Percentiles rank a stretch among this genome's conserved stretches.
phyloP scores from a whole-genome alignment of 2,797 vertebrate genomes.

The Hybognathus amarus region DNA sequence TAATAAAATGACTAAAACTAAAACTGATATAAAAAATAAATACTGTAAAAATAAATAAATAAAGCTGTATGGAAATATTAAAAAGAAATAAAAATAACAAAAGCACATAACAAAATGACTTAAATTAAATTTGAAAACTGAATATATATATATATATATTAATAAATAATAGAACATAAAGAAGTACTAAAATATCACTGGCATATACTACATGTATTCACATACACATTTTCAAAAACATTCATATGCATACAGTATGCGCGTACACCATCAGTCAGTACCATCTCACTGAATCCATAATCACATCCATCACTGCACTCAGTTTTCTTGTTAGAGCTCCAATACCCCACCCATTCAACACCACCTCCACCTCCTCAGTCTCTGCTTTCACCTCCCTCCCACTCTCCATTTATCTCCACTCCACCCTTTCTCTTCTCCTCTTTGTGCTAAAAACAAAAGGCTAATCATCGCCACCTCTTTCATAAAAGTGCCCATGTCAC shows the following conservation, averaged over 20 bases:
- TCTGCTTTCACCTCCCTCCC: constrained; percentile 28
- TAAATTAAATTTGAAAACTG: background rate
- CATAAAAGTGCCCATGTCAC: constrained; percentile 21
- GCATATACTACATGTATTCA: background rate
- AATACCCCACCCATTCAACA: constrained; percentile 40
- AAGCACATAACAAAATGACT: background rate
- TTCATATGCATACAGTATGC: background rate
- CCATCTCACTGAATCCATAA: constrained; percentile 32
- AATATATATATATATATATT: no score
- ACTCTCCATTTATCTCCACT: constrained; percentile 13
- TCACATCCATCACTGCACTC: constrained; percentile 39
- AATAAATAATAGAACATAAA: no score
- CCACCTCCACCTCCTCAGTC: constrained; percentile 34
- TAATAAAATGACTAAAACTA: background rate
- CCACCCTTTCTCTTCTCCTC: constrained; percentile 1
- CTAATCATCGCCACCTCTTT: constrained; percentile 40
- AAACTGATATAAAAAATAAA: background rate
- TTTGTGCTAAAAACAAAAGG: constrained; percentile 29
- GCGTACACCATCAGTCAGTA: background rate
- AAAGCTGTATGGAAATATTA: background rate
- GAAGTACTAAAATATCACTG: background rate
- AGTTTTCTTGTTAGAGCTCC: constrained; percentile 32
- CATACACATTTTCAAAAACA: background rate
- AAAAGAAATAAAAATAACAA: background rate
- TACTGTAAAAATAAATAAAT: no score